Evolutionary conservation across 2,797 vertebrate species (phyloP), one percentile per base, ranked within the genome.

Genomic region (Heterohyrax brucei): DNA sequence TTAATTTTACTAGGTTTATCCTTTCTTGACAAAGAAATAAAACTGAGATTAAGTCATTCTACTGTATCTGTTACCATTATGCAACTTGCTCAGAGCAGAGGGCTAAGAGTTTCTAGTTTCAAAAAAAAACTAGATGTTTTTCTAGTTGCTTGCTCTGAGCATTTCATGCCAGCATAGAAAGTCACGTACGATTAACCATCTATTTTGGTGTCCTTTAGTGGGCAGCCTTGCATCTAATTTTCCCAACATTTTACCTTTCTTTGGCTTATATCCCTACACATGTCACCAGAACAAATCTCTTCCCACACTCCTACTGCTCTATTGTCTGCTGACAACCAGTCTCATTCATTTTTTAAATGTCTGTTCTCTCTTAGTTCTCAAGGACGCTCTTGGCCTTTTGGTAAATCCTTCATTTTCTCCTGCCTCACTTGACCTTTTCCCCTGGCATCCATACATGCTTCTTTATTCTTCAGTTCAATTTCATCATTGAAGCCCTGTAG

Each of bases 351-450:
- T 92, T 96, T 91, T 68, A 89, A 85, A 93, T 90, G 33, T 48
- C 72, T 44, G 13, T 85, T 92, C 30, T 19, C 18, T 79, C 44
- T 85, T 70, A 75, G 48, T 85, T 93, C 66, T 93, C 81, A 81
- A 72, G 64, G n/a, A 95, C 66, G 28, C 61, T 76, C 26, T 91
- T 96, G 78, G 87, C 21, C 79, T 97, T 97, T 95, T 62, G 59
- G 83, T 93, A 96, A 91, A 95, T 89, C 80, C 46, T 94, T 95
- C 83, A 85, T 94, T 93, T 96, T 90, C 61, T 95, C 33, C 70
- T 73, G 62, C 70, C 33, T 96, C 64, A 77, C 22, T 77, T 97
- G 96, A 95, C 89, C 89, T 95, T 95, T 96, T 68, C 91, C 75
- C 73, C 95, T 93, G 88, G 88, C 88, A 90, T 93, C 72, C 56